Conservation (phyloP, 2,888 invertebrate genomes). For the Drosophila greeni region DNA sequence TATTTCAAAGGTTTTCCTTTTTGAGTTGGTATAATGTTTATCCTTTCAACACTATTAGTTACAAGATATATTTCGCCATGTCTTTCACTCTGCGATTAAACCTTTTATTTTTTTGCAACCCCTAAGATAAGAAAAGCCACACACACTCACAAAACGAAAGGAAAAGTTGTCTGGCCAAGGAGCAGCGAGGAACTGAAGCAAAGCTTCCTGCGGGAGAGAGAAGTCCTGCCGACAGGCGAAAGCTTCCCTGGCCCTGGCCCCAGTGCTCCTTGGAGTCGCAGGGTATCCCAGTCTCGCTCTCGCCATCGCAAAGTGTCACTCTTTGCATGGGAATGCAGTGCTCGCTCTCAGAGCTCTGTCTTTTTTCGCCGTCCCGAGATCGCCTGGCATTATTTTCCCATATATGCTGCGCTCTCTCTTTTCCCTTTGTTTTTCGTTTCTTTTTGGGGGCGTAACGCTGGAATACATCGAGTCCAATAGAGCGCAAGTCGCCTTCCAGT, state of each 20-base stretch:
- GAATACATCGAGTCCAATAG: constrained; percentile 69
- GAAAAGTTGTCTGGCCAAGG: constrained; percentile 69
- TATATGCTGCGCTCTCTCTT: constrained; percentile 8
- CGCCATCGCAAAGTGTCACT: constrained; percentile 76
- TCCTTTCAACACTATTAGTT: constrained; percentile 1
- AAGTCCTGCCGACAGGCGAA: constrained; percentile 27
- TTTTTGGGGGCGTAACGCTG: constrained; percentile 74
- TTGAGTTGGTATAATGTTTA: not conserved
- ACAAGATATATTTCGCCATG: constrained; percentile 5
- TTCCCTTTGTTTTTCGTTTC: constrained; percentile 4
- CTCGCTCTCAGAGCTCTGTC: constrained; percentile 5
- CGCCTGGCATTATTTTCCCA: constrained; percentile 5
- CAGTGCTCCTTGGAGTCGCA: not conserved
- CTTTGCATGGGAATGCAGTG: constrained; percentile 63
- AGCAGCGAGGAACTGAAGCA: constrained; percentile 68
- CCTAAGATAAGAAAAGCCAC: constrained; percentile 18
- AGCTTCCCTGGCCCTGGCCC: constrained; percentile 24
- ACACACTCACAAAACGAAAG: constrained; percentile 58
- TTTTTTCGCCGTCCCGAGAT: constrained; percentile 7
- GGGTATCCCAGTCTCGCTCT: constrained; percentile 26
- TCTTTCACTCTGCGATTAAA: constrained; percentile 8
- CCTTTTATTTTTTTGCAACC: constrained; percentile 2
- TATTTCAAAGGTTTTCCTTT: no score
- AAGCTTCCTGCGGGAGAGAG: constrained; percentile 49
- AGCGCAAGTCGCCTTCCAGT: constrained; percentile 73